These are phyloP conservation scores for Hippopotamyrus pictus DNA, from an alignment of 2,797 vertebrate genomes.

Conservation along the genomic window DNA sequence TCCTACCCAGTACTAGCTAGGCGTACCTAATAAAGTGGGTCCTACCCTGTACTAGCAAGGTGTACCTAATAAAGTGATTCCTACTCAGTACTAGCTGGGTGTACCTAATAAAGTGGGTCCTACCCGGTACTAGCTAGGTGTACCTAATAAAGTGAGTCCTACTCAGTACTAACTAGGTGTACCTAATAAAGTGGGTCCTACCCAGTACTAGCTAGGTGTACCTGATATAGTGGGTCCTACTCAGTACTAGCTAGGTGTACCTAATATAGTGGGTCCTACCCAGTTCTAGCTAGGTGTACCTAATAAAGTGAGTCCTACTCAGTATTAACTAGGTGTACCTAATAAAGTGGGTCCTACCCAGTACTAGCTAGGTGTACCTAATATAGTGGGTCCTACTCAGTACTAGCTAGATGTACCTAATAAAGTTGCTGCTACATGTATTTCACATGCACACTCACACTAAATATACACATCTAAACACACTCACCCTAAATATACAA, in stretches of 20 bases:
- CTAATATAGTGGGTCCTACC: neutral
- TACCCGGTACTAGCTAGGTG: neutral
- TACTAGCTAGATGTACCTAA: neutral
- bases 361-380: neutral
- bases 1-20: too few species aligned
- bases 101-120: neutral
- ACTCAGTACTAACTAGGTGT: neutral
- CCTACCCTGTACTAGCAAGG: neutral
- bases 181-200: neutral
- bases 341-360: neutral
- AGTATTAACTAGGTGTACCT: neutral
- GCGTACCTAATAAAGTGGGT: neutral
- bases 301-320: neutral
- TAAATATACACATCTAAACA: neutral
- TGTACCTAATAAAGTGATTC: neutral
- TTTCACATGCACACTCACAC: neutral
- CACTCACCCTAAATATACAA: neutral
- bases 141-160: neutral
- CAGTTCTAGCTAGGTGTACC: neutral
- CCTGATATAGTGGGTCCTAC: neutral
- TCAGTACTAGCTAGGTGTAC: neutral
- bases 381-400: neutral
- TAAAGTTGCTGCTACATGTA: neutral
- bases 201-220: neutral
- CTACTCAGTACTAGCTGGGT: neutral